Evolutionary conservation across 2,113 vertebrate species (phyloP).

Genomic region (Sapajus apella): DNA sequence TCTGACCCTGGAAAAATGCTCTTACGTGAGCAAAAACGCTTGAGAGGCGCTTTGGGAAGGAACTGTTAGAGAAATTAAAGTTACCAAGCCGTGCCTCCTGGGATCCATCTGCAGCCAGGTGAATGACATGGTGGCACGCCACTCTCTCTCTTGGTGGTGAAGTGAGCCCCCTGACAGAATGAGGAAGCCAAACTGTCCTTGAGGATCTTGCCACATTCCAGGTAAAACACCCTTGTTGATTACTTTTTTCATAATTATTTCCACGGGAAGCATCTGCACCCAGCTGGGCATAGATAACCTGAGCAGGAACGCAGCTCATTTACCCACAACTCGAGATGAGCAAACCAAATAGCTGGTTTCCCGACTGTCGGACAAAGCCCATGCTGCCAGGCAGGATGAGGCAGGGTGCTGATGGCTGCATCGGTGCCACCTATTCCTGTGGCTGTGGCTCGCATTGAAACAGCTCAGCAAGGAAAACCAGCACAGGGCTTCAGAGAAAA

Average conservation of each 20-base stretch:
- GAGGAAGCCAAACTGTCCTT: background rate
- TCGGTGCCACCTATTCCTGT: background rate
- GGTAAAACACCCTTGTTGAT: background rate
- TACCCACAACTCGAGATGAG: background rate
- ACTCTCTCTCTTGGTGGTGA: background rate
- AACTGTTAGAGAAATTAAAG: background rate
- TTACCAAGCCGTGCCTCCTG: background rate
- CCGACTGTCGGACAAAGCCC: too few species aligned
- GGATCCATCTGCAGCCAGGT: background rate
- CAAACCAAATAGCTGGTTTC: background rate
- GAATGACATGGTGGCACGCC: background rate
- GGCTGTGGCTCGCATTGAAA: background rate
- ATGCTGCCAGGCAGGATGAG: background rate
- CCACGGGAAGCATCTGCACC: background rate
- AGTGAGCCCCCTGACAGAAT: background rate
- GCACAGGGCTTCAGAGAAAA: background rate
- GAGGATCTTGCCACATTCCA: background rate
- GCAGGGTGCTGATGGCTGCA: background rate
- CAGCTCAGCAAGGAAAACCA: background rate
- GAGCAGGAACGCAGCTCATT: background rate
- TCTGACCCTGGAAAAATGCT: background rate
- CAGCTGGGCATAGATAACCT: background rate
- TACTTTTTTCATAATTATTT: background rate
- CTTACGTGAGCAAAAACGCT: background rate
- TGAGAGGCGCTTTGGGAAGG: background rate